phyloP scores from a whole-genome alignment of 2,797 vertebrate genomes.

The Florisuga fusca region DNA sequence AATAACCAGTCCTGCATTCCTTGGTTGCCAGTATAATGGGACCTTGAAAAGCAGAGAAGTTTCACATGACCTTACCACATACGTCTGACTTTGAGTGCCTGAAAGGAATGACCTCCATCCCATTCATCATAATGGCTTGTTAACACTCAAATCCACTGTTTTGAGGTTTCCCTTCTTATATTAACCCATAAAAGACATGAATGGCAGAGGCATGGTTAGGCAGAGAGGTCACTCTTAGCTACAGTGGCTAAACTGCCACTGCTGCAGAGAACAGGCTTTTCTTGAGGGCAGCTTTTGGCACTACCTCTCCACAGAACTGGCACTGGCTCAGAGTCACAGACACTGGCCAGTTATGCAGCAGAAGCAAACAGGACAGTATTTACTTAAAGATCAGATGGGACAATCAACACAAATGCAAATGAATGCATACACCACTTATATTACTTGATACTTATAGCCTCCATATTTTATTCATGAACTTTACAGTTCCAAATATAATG shows the following conservation, averaged over 20 bases:
- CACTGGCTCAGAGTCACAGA: neutral
- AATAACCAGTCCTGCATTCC: neutral
- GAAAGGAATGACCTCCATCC: neutral
- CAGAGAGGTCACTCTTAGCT: neutral
- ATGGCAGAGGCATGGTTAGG: neutral
- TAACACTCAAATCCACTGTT: neutral
- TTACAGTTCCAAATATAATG: conserved; percentile 76
- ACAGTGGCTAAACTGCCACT: neutral
- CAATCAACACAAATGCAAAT: neutral
- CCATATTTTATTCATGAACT: conserved; percentile 72
- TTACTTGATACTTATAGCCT: neutral
- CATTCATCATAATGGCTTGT: conserved; percentile 38
- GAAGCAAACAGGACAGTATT: neutral
- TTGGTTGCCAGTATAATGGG: neutral
- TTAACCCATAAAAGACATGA: neutral
- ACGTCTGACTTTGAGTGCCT: neutral
- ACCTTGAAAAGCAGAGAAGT: neutral
- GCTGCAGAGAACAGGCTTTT: neutral
- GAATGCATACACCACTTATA: neutral
- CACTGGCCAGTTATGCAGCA: fast-evolving
- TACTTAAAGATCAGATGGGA: neutral
- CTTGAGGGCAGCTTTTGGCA: neutral
- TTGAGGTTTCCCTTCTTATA: neutral
- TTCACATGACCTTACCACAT: conserved; percentile 43
- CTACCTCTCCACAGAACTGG: neutral